Base-by-base conservation (phyloP, 2,888 invertebrate species). In the Chymomyza caudatula region DNA sequence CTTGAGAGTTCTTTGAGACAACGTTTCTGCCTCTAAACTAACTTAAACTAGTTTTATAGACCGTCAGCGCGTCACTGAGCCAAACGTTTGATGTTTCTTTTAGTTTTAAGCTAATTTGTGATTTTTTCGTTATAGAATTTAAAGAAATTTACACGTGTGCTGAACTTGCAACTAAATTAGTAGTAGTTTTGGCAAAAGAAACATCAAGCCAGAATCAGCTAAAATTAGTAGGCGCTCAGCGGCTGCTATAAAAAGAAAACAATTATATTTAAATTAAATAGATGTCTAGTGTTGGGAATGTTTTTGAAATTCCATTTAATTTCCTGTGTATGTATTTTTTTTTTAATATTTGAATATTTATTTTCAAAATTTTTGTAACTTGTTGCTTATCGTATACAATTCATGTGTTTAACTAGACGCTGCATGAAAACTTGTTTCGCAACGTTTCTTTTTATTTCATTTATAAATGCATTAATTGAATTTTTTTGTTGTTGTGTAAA, bases 311-410 rank as follows among this genome's bases (percentile, higher is more conserved):
- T 51, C 23, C 42, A 42, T 64, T 44, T 23, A 49, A 55, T 56
- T 52, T 63, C 17, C 60, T 42, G 20, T 44, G 53, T 62, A 44
- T 57, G 43, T 37, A 25, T 60, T 54, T 25, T 60, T 63, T 60
- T 55, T 59, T 23, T 56, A 43, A 58, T 49, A 60, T 63, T 63
- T 53, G 62, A 54, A 63, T 65, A 42, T 29, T 67, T 53, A 53
- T 54, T 55, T 56, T 55, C 42, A n/a, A 71, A 76, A 65, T 71
- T 74, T 65, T 69, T 57, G 25, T 68, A 43, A 54, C 49, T 49
- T 61, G 64, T 47, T 47, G 47, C 77, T 81, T 82, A 82, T 78
- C 82, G 82, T 82, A 82, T 82, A 81, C 81, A 67, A 65, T 73
- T 65, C 19, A 51, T 51, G 19, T 51, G 44, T 37, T 37, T 37